Evolutionary conservation across 2,113 vertebrate genomes (phyloP), one percentile per base, ranked within the genome.

Genomic region (Cryptomyrus ogoouensis): DNA sequence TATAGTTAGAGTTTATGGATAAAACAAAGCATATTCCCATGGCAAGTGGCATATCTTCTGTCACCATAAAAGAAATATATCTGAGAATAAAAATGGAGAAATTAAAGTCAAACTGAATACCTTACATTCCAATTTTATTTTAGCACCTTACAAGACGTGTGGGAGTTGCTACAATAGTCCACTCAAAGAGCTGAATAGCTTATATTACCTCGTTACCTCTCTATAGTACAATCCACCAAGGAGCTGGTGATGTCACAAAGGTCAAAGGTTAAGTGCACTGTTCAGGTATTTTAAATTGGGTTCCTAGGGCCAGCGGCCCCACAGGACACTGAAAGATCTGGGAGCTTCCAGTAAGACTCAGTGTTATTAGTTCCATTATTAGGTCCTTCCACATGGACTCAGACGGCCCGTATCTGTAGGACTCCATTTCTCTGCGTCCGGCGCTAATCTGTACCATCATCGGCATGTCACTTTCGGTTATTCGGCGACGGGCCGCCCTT

Each of bases 221-320:
- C n/a, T 70, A 70, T 70, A 70, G n/a, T 27, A 15, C 85, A 87
- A 35, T 52, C 50, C 85, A 15, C 49, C n/a, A 13, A 31, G 49
- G 85, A 87, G 50, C 13, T 47, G 27, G 27, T 53, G 50, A 52
- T 35, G 85, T 52, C 49, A 87, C 1, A 35, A 53, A 87, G 31
- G n/a, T 53, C 50, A 87, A 87, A 87, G 85, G 85, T 52, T 87
- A 53, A 50, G 12, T 56, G 49, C 35, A 31, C 85, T 52, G 50
- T 53, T 39, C 85, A 35, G 85, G 85, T 35, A 87, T 87, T 87
- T 53, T 87, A 87, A 87, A 87, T 87, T 56, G 53, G 27, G 47
- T 35, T 87, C 85, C 31, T 53, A 53, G 83, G 83, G 44, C 49
- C 85, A 87, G 47, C 19, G 17, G 35, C 49, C 85, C 50, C 50